Base-by-base conservation (phyloP, 2,797 vertebrate species). In the Diglossa cyanea region DNA sequence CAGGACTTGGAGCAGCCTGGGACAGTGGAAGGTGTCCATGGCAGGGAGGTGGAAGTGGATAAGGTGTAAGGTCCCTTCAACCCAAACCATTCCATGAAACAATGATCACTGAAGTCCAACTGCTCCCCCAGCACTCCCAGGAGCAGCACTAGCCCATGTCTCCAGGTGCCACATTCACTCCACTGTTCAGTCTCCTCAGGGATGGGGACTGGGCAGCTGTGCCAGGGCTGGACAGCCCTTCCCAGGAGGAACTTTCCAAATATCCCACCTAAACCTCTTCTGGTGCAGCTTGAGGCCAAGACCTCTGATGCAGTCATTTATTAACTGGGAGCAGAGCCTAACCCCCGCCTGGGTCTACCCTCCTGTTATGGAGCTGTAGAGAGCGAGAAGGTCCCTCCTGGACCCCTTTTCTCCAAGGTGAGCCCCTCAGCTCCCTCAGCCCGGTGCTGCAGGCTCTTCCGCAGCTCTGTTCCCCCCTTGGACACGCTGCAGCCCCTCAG, bases 351-450 rank as follows among this genome's bases (percentile, higher is more conserved):
- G n/a, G 12, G 39, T 51, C 23, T 58, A 6, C 28, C 30, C 24
- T 33, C 13, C 17, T 25, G 13, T 33, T 17, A 51, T 0, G 10
- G 23, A 37, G 26, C 5, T 28, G 37, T 3, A 28, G 26, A 37
- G 57, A 57, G 9, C 5, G 1, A n/a, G 18, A 28, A 57, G 9
- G n/a, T 17, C 16, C 26, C 28, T 37, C 31, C 26, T 19, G 19
- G 8, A 3, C 10, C 26, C 10, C 13, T 71, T 35, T 71, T 71
- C 42, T 55, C 12, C 42, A 31, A 14, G 25, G 48, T 42, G 20
- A 47, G 40, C 10, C 40, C 11, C 1, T 12, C 39, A 6, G 4
- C 15, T 60, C 19, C 39, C 30, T 70, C 57, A 2, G 65, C 42
- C 0, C 6, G 35, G 11, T 16, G 30, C 53, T 66, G 21, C 61